These are phyloP conservation scores for Mobula birostris DNA, from an alignment of 2,113 vertebrate genomes.

Conservation along the genomic window DNA sequence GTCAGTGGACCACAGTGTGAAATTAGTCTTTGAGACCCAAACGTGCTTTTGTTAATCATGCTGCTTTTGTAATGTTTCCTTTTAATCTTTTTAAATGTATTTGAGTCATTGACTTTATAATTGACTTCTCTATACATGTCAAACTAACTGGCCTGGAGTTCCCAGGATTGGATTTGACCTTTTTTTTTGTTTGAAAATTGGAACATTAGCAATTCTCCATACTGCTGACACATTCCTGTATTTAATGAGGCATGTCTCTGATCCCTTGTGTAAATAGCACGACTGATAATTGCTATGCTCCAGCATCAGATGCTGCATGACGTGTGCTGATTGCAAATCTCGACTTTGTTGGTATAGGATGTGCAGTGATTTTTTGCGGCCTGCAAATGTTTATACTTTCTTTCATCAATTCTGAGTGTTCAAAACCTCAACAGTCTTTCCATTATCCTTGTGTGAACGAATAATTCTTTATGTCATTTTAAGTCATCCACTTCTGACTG, in stretches of 20 bases:
- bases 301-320: neutral
- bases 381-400: neutral
- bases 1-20: neutral
- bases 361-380: neutral
- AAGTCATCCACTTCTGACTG: too few species aligned
- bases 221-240: neutral
- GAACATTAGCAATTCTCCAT: neutral
- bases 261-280: neutral
- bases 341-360: neutral
- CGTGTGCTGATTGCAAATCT: neutral
- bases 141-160: neutral
- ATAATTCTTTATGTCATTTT: too few species aligned
- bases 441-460: too few species aligned
- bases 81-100: conserved; percentile 14
- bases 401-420: neutral
- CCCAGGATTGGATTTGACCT: conserved; percentile 12
- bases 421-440: too few species aligned
- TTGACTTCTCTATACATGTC: neutral
- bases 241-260: neutral
- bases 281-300: neutral
- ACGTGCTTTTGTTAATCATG: neutral
- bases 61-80: neutral
- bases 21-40: neutral
- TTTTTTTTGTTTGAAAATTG: neutral
- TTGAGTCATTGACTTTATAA: neutral